phyloP scores from a whole-genome alignment of 2,888 invertebrate species.

The Bombylius major region DNA sequence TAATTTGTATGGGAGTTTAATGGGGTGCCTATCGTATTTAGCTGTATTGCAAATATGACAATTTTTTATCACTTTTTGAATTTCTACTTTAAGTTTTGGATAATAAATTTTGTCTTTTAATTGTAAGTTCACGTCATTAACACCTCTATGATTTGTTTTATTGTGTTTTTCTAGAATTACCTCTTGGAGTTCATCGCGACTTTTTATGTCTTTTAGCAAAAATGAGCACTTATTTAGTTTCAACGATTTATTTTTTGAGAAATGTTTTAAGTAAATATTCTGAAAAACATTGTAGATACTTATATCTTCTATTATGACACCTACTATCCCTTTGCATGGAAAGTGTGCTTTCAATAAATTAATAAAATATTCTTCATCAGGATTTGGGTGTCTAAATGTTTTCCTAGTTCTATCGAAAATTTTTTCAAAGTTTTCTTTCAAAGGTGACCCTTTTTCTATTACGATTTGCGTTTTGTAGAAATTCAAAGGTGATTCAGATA shows the following conservation, averaged over 20 bases:
- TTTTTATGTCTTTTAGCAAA: background rate
- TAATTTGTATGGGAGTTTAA: slow-evolving; percentile 6
- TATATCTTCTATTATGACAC: background rate
- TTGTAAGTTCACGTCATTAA: slow-evolving; percentile 1
- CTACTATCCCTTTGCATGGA: slow-evolving; percentile 3
- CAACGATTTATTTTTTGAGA: too few species aligned
- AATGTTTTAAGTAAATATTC: too few species aligned
- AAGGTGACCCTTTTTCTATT: background rate
- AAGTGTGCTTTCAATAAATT: slow-evolving; percentile 1
- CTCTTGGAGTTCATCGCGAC: background rate
- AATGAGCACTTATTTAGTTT: too few species aligned
- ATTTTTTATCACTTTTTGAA: slow-evolving; percentile 6
- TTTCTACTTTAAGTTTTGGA: slow-evolving; percentile 2
- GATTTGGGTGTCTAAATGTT: background rate
- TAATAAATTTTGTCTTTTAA: slow-evolving; percentile 4
- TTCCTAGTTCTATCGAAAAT: background rate
- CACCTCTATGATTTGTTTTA: slow-evolving; percentile 6
- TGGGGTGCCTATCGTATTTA: slow-evolving; percentile 7
- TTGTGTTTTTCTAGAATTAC: background rate
- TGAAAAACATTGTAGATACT: background rate
- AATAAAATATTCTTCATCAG: background rate
- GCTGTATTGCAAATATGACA: slow-evolving; percentile 5
- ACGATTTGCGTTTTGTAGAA: slow-evolving; percentile 2
- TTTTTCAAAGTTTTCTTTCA: background rate
- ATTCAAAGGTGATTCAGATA: slow-evolving; percentile 7